Evolutionary conservation across 2,113 vertebrate species (phyloP).

Genomic region (Nicator chloris): DNA sequence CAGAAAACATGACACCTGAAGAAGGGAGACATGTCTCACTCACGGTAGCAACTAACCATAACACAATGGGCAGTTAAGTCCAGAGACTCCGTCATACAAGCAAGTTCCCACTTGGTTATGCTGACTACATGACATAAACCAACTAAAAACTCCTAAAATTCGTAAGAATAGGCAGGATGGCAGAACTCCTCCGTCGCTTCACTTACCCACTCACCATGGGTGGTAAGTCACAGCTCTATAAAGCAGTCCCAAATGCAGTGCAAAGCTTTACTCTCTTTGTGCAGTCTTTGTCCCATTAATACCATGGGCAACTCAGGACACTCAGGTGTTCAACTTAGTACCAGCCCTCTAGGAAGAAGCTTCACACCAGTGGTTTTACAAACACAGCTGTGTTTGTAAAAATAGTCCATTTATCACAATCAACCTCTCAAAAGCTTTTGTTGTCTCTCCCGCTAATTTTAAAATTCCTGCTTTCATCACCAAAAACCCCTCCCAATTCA

Average conservation of each 20-base stretch:
- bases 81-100: fast-evolving
- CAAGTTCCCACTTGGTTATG: not conserved
- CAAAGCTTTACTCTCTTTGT: not conserved
- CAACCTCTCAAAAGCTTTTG: not conserved
- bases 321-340: not conserved
- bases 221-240: not conserved
- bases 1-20: not conserved
- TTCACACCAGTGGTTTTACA: not conserved
- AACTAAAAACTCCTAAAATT: not conserved
- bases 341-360: not conserved
- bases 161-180: not conserved
- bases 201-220: not conserved
- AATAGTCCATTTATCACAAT: not conserved
- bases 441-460: not conserved
- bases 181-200: not conserved
- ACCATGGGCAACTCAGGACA: not conserved
- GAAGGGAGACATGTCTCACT: not conserved
- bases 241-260: not conserved
- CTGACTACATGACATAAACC: not conserved
- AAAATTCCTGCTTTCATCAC: not conserved
- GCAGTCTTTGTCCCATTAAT: not conserved
- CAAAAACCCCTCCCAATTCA: not conserved
- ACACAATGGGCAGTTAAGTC: not conserved
- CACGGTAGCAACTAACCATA: not conserved
- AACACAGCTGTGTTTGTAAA: not conserved